phyloP scores from a whole-genome alignment of 2,797 vertebrate species.

The Urocyon cinereoargenteus region DNA sequence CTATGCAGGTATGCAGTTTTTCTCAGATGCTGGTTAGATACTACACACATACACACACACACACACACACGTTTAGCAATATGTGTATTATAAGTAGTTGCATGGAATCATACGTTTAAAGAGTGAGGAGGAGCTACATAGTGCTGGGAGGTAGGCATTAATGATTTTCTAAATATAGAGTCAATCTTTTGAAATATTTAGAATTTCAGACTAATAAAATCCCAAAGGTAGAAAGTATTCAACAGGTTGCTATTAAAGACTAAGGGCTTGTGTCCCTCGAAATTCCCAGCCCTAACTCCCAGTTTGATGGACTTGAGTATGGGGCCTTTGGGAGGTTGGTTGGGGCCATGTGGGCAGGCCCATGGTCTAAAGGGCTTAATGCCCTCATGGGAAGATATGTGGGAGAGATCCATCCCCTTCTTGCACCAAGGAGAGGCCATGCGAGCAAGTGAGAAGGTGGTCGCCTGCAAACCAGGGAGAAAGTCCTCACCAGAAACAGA shows the following conservation, averaged over 20 bases:
- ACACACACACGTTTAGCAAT: neutral
- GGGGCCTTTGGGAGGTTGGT: neutral
- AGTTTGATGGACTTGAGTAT: neutral
- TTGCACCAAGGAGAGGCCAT: neutral
- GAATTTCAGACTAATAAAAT: neutral
- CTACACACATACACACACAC: neutral
- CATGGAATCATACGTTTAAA: neutral
- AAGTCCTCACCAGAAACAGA: neutral
- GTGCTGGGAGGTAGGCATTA: neutral
- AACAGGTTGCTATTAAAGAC: neutral
- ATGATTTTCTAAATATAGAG: neutral
- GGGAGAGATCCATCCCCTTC: neutral
- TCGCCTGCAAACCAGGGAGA: neutral
- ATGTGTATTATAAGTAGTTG: neutral
- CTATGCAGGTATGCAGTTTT: neutral
- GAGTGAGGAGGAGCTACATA: neutral
- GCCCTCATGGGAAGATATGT: neutral
- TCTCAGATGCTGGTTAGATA: neutral
- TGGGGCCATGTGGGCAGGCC: no score
- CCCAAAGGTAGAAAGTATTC: neutral
- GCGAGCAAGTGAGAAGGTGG: neutral
- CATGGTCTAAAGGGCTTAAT: neutral
- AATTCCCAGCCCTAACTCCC: neutral
- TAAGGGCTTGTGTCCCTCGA: neutral
- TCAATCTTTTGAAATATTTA: neutral